A percentile compares a stretch with the other conserved stretches of the same genome.
Conservation (phyloP, 2,888 invertebrate species). For the Glyphotaelius pellucidus region DNA sequence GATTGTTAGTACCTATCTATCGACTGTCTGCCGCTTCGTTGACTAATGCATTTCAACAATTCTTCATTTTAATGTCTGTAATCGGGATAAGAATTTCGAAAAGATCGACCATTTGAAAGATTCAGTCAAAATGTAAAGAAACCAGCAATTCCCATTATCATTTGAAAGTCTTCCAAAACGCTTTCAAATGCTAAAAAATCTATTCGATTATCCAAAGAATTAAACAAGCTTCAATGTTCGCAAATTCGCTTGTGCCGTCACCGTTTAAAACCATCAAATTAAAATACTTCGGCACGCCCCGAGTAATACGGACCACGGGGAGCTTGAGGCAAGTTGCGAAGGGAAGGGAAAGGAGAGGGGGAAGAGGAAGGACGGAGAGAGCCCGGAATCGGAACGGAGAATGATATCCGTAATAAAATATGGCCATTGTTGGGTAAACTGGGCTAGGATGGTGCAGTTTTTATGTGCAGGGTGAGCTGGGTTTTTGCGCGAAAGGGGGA, state of each 20-base stretch:
- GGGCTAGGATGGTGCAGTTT: not conserved
- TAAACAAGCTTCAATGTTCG: not conserved
- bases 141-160: not conserved
- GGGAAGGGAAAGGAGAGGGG: not conserved
- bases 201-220: not conserved
- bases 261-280: not conserved
- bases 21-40: too few relatives aligned
- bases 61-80: not conserved
- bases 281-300: not conserved
- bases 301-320: not conserved
- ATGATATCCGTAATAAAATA: constrained; percentile 44
- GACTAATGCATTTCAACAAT: too few relatives aligned
- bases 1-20: too few relatives aligned
- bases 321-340: not conserved
- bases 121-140: not conserved
- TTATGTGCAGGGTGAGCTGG: not conserved
- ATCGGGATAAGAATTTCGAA: not conserved
- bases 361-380: constrained; percentile 8
- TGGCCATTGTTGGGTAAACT: constrained; percentile 32
- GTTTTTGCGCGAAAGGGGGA: not conserved
- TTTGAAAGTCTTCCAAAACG: not conserved
- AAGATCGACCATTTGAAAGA: not conserved
- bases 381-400: constrained; percentile 37
- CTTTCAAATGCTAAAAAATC: not conserved
- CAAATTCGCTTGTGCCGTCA: not conserved